Evolutionary conservation across 2,113 vertebrate genomes (phyloP).

Genomic region (Tamias sibiricus): DNA sequence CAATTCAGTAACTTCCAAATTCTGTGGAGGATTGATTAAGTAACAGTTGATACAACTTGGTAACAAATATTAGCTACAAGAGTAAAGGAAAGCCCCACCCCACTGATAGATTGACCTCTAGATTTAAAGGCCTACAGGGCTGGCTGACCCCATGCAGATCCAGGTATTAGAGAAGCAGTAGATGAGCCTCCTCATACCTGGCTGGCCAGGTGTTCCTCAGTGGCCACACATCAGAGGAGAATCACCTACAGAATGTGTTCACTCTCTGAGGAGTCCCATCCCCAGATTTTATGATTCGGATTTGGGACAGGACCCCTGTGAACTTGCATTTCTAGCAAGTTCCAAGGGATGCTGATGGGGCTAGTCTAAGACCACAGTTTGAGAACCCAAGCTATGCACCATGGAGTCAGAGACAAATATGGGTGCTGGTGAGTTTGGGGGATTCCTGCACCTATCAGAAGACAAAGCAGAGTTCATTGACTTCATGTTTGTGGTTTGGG

Average conservation of each 20-base stretch:
- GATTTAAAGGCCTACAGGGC: accelerated
- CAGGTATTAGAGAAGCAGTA: accelerated
- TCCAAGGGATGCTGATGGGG: neutral
- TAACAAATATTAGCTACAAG: neutral
- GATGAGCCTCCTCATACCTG: neutral
- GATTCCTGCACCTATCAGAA: neutral
- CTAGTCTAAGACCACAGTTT: accelerated
- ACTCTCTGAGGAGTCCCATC: neutral
- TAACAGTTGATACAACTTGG: neutral
- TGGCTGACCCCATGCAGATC: accelerated
- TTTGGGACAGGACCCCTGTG: neutral
- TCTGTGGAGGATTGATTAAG: neutral
- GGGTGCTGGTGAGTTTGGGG: accelerated
- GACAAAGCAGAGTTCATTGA: accelerated
- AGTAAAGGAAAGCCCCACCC: neutral
- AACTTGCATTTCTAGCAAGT: neutral
- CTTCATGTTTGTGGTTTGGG: too few relatives aligned
- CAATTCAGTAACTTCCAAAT: too few relatives aligned
- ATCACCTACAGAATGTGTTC: accelerated
- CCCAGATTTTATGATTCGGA: too few relatives aligned
- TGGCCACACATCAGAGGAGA: neutral
- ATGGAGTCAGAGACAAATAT: accelerated
- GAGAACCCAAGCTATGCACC: neutral
- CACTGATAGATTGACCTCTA: neutral
- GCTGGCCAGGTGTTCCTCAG: neutral